A percentile compares a stretch with the other conserved stretches of the same genome.
Conservation (phyloP, 2,888 invertebrate genomes). For the Drosophila rubida region DNA sequence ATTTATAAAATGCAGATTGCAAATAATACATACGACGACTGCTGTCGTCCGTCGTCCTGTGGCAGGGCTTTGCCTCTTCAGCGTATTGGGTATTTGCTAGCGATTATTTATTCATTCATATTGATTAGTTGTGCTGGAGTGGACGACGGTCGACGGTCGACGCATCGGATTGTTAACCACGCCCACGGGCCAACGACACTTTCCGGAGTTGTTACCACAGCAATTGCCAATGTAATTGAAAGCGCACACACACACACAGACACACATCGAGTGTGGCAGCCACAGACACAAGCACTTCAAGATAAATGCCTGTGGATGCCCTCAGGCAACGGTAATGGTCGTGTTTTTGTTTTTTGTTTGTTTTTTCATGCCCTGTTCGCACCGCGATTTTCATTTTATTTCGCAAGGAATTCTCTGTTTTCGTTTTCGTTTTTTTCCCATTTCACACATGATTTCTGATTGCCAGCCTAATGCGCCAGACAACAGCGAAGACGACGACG, state of each 20-base stretch:
- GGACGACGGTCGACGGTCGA: constrained; percentile 23
- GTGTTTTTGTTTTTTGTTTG: constrained; percentile 43
- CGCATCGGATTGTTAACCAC: constrained; percentile 36
- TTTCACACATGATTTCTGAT: constrained; percentile 83
- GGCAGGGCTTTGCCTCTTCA: neutral
- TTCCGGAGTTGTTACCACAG: constrained; percentile 60
- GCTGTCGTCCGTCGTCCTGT: constrained; percentile 26
- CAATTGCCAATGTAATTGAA: constrained; percentile 77
- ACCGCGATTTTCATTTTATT: constrained; percentile 76
- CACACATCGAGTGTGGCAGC: constrained; percentile 11
- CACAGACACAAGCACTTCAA: constrained; percentile 41
- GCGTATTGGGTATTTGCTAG: constrained; percentile 41
- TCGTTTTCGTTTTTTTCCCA: constrained; percentile 55
- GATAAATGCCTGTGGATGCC: constrained; percentile 65
- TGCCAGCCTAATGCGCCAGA: constrained; percentile 77
- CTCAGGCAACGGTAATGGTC: constrained; percentile 33
- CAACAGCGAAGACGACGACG: constrained; percentile 10
- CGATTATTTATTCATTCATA: constrained; percentile 72
- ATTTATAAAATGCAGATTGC: constrained; percentile 80
- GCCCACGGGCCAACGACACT: constrained; percentile 47
- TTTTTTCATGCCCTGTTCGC: constrained; percentile 46
- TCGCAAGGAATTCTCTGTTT: constrained; percentile 30
- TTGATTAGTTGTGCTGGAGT: constrained; percentile 54
- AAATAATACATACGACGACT: constrained; percentile 29
- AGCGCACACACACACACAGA: constrained; percentile 21